phyloP scores from a whole-genome alignment of 2,797 vertebrate genomes.

The Fistularia tabacaria region DNA sequence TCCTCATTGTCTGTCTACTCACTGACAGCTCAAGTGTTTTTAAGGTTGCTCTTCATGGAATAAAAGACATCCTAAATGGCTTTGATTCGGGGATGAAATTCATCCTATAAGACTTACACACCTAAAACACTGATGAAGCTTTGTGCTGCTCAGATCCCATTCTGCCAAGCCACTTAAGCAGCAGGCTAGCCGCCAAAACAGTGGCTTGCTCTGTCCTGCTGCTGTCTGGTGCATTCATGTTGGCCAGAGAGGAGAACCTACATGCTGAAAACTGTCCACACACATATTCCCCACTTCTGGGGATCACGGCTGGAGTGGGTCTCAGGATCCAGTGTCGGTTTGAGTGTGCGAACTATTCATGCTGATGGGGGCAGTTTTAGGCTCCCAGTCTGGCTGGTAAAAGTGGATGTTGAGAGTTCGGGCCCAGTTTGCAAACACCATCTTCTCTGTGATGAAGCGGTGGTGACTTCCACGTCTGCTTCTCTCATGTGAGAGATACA shows the following conservation, averaged over 20 bases:
- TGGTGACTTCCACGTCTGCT: conserved; percentile 87
- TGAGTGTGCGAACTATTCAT: conserved; percentile 41
- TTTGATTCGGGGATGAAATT: conserved; percentile 46
- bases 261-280: conserved; percentile 28
- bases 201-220: conserved; percentile 19
- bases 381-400: conserved; percentile 87
- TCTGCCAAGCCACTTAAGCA: conserved; percentile 45
- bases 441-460: conserved; percentile 93
- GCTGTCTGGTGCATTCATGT: conserved; percentile 27
- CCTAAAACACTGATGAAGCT: conserved; percentile 36
- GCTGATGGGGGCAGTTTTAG: conserved; percentile 1
- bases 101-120: conserved; percentile 42
- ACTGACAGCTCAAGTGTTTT: conserved; percentile 10
- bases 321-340: conserved; percentile 45
- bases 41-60: conserved; percentile 11
- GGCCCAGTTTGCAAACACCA: conserved; percentile 91
- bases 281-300: conserved; percentile 17
- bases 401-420: conserved; percentile 85
- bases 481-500: conserved; percentile 91
- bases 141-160: conserved; percentile 32
- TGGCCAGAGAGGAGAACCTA: conserved; percentile 19
- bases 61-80: conserved; percentile 8
- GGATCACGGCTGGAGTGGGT: conserved; percentile 7
- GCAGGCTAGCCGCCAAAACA: conserved; percentile 24
- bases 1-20: conserved; percentile 5